Percentiles rank a stretch among this genome's conserved stretches.
Evolutionary conservation across 2,888 invertebrate species (phyloP).

Genomic region (Lordiphosa andalusiaca): DNA sequence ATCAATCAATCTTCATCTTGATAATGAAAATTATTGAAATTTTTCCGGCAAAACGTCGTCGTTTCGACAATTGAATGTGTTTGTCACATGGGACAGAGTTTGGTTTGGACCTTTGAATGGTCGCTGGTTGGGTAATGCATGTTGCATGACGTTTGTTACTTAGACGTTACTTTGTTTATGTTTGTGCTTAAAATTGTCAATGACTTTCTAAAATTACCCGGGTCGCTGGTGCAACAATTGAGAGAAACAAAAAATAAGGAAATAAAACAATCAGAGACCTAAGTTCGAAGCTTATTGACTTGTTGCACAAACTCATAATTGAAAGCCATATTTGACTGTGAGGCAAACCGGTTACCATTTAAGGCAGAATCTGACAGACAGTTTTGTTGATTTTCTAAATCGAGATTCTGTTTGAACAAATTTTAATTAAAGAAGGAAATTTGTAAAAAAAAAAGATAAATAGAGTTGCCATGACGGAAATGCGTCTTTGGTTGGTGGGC

Average conservation of each 20-base stretch:
- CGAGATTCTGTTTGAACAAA: background rate
- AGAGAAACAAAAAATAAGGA: background rate
- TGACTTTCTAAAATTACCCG: conserved; percentile 58
- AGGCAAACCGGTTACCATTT: conserved; percentile 23
- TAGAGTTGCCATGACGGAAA: too few species aligned
- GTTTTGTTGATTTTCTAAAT: conserved; percentile 3
- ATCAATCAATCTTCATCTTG: conserved; percentile 72
- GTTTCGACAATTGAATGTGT: conserved; percentile 31
- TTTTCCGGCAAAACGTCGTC: conserved; percentile 13
- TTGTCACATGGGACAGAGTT: conserved; percentile 52
- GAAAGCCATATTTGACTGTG: conserved; percentile 19
- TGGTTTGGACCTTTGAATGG: conserved; percentile 29
- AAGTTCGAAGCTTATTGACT: conserved; percentile 2
- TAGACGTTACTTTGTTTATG: conserved; percentile 23
- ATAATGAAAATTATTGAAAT: conserved; percentile 72
- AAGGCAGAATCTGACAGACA: conserved; percentile 7
- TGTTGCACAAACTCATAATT: conserved; percentile 9
- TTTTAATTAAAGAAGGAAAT: too few species aligned
- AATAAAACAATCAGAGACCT: too few species aligned
- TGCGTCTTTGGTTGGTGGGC: too few species aligned
- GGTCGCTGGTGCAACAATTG: conserved; percentile 35
- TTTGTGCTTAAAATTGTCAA: conserved; percentile 45
- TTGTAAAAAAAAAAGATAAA: too few species aligned
- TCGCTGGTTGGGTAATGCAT: conserved; percentile 46
- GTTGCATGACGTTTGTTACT: conserved; percentile 24